phyloP scores from a whole-genome alignment of 2,797 vertebrate genomes.

The Gallirallus australis region DNA sequence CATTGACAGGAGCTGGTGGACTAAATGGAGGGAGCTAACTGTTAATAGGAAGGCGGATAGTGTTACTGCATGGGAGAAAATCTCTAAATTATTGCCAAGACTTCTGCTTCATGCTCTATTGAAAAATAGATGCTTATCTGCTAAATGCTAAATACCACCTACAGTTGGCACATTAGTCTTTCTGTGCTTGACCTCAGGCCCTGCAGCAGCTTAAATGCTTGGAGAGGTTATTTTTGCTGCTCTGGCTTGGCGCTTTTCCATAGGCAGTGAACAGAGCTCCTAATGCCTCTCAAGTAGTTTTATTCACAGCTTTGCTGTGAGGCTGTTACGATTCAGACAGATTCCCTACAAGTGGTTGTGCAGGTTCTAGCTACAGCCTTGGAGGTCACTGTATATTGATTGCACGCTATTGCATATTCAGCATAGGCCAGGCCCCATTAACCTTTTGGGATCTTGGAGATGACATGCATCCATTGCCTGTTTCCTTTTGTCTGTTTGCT shows the following conservation, averaged over 20 bases:
- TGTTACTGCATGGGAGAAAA: not conserved
- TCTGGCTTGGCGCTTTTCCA: not conserved
- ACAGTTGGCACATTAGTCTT: not conserved
- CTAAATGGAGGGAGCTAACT: not conserved
- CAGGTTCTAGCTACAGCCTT: not conserved
- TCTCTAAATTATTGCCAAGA: not conserved
- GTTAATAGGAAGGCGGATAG: not conserved
- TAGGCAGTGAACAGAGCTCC: not conserved
- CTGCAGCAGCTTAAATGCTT: not conserved
- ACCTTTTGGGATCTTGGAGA: not conserved
- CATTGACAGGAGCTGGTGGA: not conserved
- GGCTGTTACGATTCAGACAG: not conserved
- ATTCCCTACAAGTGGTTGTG: not conserved
- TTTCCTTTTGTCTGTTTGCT: not conserved
- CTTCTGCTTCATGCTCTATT: not conserved
- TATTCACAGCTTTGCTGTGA: not conserved
- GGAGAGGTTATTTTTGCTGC: not conserved
- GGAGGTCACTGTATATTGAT: not conserved
- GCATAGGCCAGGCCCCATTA: not conserved
- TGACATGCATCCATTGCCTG: not conserved
- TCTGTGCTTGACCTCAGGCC: not conserved
- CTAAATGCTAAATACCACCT: not conserved
- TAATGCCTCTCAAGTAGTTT: not conserved
- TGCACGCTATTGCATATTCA: not conserved
- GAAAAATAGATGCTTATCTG: not conserved